A percentile compares a stretch with the other conserved stretches of the same genome.
phyloP scores from a whole-genome alignment of 2,888 invertebrate species.

The Selenia dentaria region DNA sequence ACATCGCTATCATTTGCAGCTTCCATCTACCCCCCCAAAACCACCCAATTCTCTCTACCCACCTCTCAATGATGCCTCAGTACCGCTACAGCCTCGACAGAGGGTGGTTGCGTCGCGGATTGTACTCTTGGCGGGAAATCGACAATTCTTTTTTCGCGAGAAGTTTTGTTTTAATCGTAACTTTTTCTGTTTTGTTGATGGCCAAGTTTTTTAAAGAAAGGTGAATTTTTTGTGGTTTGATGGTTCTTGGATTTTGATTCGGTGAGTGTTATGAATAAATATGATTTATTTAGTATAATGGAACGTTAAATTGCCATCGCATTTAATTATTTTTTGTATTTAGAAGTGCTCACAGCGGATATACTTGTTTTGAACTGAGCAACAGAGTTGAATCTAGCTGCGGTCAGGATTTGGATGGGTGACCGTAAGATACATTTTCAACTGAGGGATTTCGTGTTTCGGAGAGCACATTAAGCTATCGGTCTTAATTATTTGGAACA shows the following conservation, averaged over 20 bases:
- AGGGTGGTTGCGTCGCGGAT: slow-evolving; percentile 43
- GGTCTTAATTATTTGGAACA: no score
- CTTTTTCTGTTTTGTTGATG: slow-evolving; percentile 21
- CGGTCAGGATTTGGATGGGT: no score
- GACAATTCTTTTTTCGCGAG: slow-evolving; percentile 49
- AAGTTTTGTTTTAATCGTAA: slow-evolving; percentile 29
- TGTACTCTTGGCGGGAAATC: slow-evolving; percentile 47
- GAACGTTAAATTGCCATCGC: no score
- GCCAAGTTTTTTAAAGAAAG: slow-evolving; percentile 7
- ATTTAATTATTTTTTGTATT: no score
- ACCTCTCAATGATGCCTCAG: slow-evolving; percentile 41
- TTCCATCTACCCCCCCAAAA: slow-evolving; percentile 23
- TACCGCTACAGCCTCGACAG: slow-evolving; percentile 46
- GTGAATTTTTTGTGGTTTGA: slow-evolving; percentile 10
- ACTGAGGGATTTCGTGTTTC: no score
- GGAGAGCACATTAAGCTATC: no score
- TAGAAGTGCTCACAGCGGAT: no score
- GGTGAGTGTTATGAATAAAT: slow-evolving; percentile 18
- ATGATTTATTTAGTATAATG: no score
- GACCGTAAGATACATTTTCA: no score
- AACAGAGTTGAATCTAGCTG: no score
- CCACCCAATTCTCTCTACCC: slow-evolving; percentile 20
- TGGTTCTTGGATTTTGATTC: slow-evolving; percentile 12
- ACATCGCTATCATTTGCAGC: slow-evolving; percentile 60
- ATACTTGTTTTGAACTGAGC: no score